A percentile compares a stretch with the other conserved stretches of the same genome.
Evolutionary conservation across 1,140 invertebrate species (phyloP).

Genomic region (Augochlora pura): DNA sequence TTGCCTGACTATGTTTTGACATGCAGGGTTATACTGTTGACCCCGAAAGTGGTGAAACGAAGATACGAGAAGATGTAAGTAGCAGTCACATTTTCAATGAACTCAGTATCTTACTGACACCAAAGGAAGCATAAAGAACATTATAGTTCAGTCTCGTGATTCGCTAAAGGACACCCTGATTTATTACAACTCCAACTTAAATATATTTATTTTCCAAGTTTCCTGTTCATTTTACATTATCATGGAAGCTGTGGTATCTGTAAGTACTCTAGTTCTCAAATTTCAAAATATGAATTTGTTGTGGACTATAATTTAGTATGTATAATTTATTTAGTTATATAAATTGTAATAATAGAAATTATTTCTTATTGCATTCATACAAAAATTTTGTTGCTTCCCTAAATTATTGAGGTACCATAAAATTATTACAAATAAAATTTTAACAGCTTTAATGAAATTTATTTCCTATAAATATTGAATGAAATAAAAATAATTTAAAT

Average conservation of each 20-base stretch:
- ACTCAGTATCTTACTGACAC: conserved; percentile 50
- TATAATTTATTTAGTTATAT: background rate
- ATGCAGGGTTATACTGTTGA: conserved; percentile 76
- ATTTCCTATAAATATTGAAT: background rate
- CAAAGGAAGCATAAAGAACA: conserved; percentile 25
- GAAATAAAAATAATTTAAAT: conserved; percentile 25
- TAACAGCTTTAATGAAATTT: conserved; percentile 4
- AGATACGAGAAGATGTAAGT: conserved; percentile 78
- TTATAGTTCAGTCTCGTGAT: conserved; percentile 6
- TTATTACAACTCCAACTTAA: conserved; percentile 10
- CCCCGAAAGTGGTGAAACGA: conserved; percentile 71
- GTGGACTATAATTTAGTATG: background rate
- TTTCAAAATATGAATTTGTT: background rate
- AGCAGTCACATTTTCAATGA: conserved; percentile 52
- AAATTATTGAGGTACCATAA: background rate
- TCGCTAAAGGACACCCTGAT: background rate
- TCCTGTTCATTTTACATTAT: conserved; percentile 2
- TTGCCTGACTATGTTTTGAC: conserved; percentile 70
- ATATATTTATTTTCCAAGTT: conserved; percentile 30
- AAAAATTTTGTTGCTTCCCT: background rate
- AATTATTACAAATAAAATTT: background rate
- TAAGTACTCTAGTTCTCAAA: conserved; percentile 64
- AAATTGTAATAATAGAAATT: background rate
- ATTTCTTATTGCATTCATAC: background rate
- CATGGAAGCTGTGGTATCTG: conserved; percentile 73